A percentile compares a stretch with the other conserved stretches of the same genome.
Conservation (phyloP, 23 tunicate species). For the Trididemnum miniatum region DNA sequence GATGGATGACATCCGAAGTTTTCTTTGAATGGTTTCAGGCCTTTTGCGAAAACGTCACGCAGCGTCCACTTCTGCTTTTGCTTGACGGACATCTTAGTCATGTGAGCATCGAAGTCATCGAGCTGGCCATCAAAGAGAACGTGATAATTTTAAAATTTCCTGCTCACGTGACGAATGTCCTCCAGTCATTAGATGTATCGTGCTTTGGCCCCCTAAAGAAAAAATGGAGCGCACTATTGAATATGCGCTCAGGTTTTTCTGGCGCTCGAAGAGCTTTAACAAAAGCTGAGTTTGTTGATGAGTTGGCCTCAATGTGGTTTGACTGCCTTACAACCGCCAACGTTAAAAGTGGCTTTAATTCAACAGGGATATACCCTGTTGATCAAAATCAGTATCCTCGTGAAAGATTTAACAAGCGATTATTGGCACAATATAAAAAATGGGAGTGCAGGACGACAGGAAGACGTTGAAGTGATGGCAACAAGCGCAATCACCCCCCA, state of each 20-base stretch:
- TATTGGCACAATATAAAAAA: neutral
- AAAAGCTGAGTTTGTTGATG: conserved; percentile 12
- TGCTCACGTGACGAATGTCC: neutral
- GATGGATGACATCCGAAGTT: conserved; percentile 5
- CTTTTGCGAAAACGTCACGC: neutral
- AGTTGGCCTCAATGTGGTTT: neutral
- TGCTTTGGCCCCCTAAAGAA: neutral
- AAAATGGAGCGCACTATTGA: neutral
- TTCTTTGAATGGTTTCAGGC: neutral
- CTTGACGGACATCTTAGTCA: conserved; percentile 17
- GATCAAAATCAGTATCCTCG: neutral
- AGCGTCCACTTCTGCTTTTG: neutral
- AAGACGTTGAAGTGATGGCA: neutral
- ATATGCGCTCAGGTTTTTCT: neutral
- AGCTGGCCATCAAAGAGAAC: neutral
- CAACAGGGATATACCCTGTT: conserved; percentile 8
- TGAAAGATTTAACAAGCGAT: neutral
- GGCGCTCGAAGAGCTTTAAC: neutral
- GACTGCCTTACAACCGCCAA: neutral
- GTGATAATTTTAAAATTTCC: neutral
- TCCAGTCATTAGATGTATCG: neutral
- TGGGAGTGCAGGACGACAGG: conserved; percentile 5
- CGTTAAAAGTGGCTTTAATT: conserved; percentile 2
- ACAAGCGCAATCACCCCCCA: neutral
- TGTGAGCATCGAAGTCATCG: neutral